Percentiles rank a stretch among this genome's conserved stretches.
Evolutionary conservation across 2,888 invertebrate genomes (phyloP).

Genomic region (Drosophila kambysellisi): DNA sequence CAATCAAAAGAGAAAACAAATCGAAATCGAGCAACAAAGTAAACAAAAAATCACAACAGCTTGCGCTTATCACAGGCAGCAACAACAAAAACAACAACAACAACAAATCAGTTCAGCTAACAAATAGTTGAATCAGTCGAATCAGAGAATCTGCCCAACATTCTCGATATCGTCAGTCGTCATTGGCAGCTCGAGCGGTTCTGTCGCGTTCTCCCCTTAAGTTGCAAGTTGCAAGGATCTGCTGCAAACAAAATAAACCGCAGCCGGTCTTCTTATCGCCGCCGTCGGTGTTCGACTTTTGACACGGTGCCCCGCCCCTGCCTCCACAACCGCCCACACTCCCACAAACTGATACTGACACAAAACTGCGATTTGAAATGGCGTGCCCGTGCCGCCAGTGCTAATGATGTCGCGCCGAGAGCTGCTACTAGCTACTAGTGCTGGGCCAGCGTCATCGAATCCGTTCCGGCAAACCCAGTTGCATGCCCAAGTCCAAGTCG

Average conservation of each 20-base stretch:
- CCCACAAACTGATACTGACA: slow-evolving; percentile 3
- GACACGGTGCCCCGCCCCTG: slow-evolving; percentile 43
- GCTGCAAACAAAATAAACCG: slow-evolving; percentile 1
- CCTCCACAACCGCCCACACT: background rate
- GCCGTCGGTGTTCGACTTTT: slow-evolving; percentile 52
- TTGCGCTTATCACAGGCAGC: slow-evolving; percentile 52
- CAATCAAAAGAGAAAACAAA: slow-evolving; percentile 31
- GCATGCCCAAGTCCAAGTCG: slow-evolving; percentile 25
- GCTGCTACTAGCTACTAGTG: slow-evolving; percentile 22
- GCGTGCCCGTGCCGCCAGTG: slow-evolving; percentile 61
- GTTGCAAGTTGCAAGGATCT: slow-evolving; percentile 37
- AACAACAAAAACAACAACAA: slow-evolving; percentile 16
- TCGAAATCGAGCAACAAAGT: slow-evolving; percentile 26
- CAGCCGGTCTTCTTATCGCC: slow-evolving; percentile 34
- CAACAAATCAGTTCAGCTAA: slow-evolving; percentile 12
- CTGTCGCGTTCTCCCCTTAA: slow-evolving; percentile 19
- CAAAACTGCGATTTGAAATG: slow-evolving; percentile 37
- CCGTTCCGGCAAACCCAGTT: slow-evolving; percentile 59
- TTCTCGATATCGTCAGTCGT: slow-evolving; percentile 34
- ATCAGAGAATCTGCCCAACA: slow-evolving; percentile 32
- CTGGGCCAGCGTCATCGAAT: slow-evolving; percentile 51
- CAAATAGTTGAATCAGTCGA: slow-evolving; percentile 30
- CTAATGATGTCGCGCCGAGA: slow-evolving; percentile 76
- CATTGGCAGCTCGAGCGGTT: slow-evolving; percentile 41
- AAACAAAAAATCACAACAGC: slow-evolving; percentile 48